phyloP scores from a whole-genome alignment of 2,888 invertebrate genomes.

The Tetanocera ferruginea region DNA sequence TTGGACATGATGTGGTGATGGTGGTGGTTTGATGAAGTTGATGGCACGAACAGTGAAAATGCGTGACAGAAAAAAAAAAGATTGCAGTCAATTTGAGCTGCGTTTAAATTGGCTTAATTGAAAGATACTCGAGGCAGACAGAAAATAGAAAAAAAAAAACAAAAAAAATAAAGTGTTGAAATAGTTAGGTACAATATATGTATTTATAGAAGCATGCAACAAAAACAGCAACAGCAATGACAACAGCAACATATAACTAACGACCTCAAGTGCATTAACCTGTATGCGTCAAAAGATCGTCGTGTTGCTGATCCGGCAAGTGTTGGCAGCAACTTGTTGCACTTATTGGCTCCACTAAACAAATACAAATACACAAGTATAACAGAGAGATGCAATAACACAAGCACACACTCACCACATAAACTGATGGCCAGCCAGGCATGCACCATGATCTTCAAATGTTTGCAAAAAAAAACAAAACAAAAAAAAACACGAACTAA shows the following conservation, averaged over 20 bases:
- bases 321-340: slow-evolving; percentile 25
- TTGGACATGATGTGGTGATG: background rate
- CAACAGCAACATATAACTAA: slow-evolving; percentile 48
- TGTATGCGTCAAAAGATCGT: slow-evolving; percentile 43
- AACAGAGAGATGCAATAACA: background rate
- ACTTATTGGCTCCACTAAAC: background rate
- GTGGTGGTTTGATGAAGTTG: background rate
- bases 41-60: background rate
- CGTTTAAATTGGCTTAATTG: slow-evolving; percentile 34
- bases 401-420: background rate
- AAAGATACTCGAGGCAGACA: background rate
- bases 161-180: background rate
- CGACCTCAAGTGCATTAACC: slow-evolving; percentile 65
- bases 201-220: background rate
- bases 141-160: background rate
- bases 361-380: background rate
- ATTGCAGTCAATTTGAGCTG: slow-evolving; percentile 1
- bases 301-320: slow-evolving; percentile 4
- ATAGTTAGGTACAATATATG: slow-evolving; percentile 8
- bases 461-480: background rate
- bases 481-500: background rate
- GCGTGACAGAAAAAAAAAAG: background rate
- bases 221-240: background rate
- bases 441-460: slow-evolving; percentile 61
- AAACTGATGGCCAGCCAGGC: slow-evolving; percentile 34